A percentile compares a stretch with the other conserved stretches of the same genome.
Conservation (phyloP, 2,113 vertebrate species). For the Amphilophus citrinellus region DNA sequence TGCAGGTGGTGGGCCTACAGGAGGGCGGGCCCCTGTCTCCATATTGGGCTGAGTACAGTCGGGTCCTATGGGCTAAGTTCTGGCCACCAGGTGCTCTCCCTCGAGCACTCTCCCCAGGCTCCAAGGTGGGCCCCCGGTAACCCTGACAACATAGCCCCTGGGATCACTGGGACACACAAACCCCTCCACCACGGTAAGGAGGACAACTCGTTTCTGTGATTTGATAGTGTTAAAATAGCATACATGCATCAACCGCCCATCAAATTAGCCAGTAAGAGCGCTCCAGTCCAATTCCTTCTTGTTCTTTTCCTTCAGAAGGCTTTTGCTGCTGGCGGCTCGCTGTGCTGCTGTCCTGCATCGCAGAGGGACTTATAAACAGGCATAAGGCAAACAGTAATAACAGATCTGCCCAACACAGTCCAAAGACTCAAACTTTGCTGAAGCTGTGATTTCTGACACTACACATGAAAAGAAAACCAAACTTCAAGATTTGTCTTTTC, state of each 20-base stretch:
- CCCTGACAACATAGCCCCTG: too few species aligned
- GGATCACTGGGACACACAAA: too few species aligned
- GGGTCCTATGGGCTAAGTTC: too few species aligned
- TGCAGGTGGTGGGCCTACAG: too few species aligned
- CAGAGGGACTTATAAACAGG: slow-evolving; percentile 12
- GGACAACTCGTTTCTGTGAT: too few species aligned
- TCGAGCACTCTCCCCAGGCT: too few species aligned
- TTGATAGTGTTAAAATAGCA: not conserved
- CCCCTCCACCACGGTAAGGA: too few species aligned
- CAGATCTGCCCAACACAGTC: not conserved
- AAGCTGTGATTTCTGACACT: slow-evolving; percentile 4
- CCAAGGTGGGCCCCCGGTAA: too few species aligned
- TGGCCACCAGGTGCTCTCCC: too few species aligned
- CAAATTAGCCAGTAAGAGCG: not conserved
- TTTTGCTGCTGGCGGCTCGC: not conserved
- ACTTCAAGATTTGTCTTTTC: not conserved
- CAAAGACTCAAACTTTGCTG: slow-evolving; percentile 16
- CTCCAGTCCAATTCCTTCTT: slow-evolving; percentile 10
- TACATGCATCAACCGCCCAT: slow-evolving; percentile 19
- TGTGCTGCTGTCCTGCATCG: slow-evolving; percentile 11
- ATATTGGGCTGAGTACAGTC: too few species aligned
- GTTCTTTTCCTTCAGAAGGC: slow-evolving; percentile 18
- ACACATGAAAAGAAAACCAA: slow-evolving; percentile 4
- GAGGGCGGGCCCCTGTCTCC: too few species aligned
- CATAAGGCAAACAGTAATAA: not conserved